These are phyloP conservation scores for Philereme transversata DNA, from an alignment of 2,888 invertebrate species.

Conservation along the genomic window DNA sequence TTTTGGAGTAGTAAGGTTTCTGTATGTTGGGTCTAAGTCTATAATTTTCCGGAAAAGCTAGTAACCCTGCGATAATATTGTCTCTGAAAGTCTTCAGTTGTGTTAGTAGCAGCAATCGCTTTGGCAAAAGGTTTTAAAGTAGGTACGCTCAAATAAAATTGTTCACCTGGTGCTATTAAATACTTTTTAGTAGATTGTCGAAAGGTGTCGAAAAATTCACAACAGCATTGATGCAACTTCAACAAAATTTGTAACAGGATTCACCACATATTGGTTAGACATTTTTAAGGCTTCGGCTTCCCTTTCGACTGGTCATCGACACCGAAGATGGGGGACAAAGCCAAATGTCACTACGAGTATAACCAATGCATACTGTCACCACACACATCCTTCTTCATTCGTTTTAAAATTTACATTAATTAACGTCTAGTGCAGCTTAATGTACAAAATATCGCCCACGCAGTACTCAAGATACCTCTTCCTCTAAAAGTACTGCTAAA, in stretches of 20 bases:
- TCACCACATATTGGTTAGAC: slow-evolving; percentile 61
- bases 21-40: too few relatives aligned
- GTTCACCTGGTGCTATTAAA: too few relatives aligned
- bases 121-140: neutral
- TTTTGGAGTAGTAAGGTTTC: neutral
- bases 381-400: too few relatives aligned
- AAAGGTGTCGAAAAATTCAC: slow-evolving; percentile 1
- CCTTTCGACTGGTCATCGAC: slow-evolving; percentile 75
- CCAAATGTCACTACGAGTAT: slow-evolving; percentile 48
- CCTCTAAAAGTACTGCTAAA: too few relatives aligned
- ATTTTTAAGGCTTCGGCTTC: slow-evolving; percentile 77
- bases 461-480: too few relatives aligned
- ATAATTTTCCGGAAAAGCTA: too few relatives aligned
- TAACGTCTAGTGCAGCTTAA: too few relatives aligned
- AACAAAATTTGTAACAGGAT: slow-evolving; percentile 66
- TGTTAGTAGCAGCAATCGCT: neutral
- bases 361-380: slow-evolving; percentile 29
- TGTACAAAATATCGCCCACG: too few relatives aligned
- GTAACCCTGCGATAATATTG: too few relatives aligned
- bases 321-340: slow-evolving; percentile 59
- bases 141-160: too few relatives aligned
- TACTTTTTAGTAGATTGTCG: neutral
- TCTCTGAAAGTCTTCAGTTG: too few relatives aligned
- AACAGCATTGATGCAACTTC: slow-evolving; percentile 36
- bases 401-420: too few relatives aligned